A percentile compares a stretch with the other conserved stretches of the same genome.
phyloP scores from a whole-genome alignment of 2,113 vertebrate genomes.

The Tiliqua scincoides region DNA sequence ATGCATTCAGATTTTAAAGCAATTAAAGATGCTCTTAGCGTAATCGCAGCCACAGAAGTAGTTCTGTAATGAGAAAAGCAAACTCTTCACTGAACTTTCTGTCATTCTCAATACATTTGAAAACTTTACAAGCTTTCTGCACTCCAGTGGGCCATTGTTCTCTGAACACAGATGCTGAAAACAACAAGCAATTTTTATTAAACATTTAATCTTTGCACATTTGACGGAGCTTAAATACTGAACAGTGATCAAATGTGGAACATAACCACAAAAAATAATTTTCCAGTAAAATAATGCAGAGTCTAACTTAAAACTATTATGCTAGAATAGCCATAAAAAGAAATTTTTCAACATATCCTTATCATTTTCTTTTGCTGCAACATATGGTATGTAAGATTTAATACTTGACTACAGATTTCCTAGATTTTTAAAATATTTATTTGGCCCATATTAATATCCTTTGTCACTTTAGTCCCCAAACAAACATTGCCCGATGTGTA shows the following conservation, averaged over 20 bases:
- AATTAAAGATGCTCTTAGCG: conserved; percentile 99
- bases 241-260: conserved; percentile 83
- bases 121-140: conserved; percentile 99
- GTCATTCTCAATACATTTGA: conserved; percentile 96
- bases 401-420: conserved; percentile 58
- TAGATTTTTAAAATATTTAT: conserved; percentile 18
- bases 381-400: conserved; percentile 68
- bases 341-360: conserved; percentile 63
- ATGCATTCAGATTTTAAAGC: conserved; percentile 99
- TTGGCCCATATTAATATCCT: not conserved
- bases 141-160: conserved; percentile 99
- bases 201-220: conserved; percentile 90
- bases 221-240: conserved; percentile 88
- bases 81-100: conserved; percentile 99
- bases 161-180: conserved; percentile 97
- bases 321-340: conserved; percentile 61
- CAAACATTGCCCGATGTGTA: not conserved
- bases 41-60: conserved; percentile 99
- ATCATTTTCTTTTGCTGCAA: conserved; percentile 69
- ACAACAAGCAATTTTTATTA: conserved; percentile 91
- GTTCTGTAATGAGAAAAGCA: conserved; percentile 98
- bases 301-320: conserved; percentile 67
- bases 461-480: conserved; percentile 23
- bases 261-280: conserved; percentile 76
- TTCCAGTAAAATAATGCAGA: conserved; percentile 73